Evolutionary conservation across 1,140 invertebrate genomes (phyloP), one percentile per base, ranked within the genome.

Genomic region (Pseudomyrmex gracilis): DNA sequence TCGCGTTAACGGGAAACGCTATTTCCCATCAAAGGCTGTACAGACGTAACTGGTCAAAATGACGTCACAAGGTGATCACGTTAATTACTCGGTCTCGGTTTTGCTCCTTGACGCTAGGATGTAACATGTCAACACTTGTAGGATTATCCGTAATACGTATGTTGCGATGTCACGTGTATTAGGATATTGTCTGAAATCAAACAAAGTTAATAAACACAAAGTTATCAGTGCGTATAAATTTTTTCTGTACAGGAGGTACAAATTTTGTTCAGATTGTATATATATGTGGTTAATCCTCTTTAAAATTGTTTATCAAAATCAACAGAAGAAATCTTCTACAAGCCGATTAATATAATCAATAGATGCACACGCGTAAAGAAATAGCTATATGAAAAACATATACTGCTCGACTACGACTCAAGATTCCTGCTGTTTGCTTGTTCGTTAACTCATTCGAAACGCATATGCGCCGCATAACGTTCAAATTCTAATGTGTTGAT

Each of bases 401-500:
- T 34, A 0, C 7, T 34, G 34, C 34, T 15, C 60, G 24, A 2
- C 9, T 24, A 15, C 0, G 24, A 76, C 34, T 76, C 24, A 0
- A 63, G n/a, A 51, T 24, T 13, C 1, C 7, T 64, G 5, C 12
- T 43, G 9, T 34, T 34, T 34, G 12, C 43, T 51, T 51, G 47
- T 4, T 76, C 34, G 45, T 51, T 20, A 49, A 13, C n/a, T 66
- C 3, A 9, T 10, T 76, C n/a, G 5, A 61, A 66, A 45, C 13
- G 34, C 17, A 8, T 24, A 68, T 15, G 45, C 1, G 1, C 45
- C 10, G 20, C 57, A 10, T 10, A 4, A 66, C n/a, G 10, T 55
- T 53, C 67, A 68, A 68, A 77, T 77, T 55, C 24, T 47, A 68
- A 55, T 22, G 34, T 17, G 34, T 77, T 17, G 34, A 77, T 77